Conservation (phyloP, 1,140 invertebrate species). For the Rhagoletis zephyria region DNA sequence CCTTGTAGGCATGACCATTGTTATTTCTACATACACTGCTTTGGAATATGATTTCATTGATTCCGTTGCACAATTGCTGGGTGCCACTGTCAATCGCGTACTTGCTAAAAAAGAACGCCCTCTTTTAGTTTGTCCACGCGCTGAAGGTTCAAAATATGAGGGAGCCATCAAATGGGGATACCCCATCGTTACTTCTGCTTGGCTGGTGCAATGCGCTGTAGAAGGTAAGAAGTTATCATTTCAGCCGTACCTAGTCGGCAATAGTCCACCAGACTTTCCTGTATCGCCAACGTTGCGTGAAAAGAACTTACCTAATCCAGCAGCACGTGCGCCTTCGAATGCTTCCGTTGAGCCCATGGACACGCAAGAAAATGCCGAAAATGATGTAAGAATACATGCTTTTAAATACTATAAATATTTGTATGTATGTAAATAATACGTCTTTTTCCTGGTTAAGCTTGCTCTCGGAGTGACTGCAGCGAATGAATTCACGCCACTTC, state of each 20-base stretch:
- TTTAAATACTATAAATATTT: too few species aligned
- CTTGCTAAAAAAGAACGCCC: slow-evolving; percentile 76
- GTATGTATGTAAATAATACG: neutral
- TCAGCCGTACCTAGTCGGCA: slow-evolving; percentile 77
- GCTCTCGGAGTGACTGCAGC: neutral
- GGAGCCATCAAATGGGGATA: slow-evolving; percentile 87
- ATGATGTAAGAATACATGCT: slow-evolving; percentile 1
- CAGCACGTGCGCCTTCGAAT: slow-evolving; percentile 9
- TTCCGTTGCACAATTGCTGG: slow-evolving; percentile 80
- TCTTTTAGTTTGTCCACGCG: slow-evolving; percentile 80
- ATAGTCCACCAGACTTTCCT: slow-evolving; percentile 68
- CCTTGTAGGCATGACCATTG: slow-evolving; percentile 81
- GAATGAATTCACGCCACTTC: slow-evolving; percentile 65
- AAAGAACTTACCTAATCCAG: slow-evolving; percentile 54
- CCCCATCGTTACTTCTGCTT: slow-evolving; percentile 82
- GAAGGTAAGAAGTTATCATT: slow-evolving; percentile 76
- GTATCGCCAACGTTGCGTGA: slow-evolving; percentile 62
- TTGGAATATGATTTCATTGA: slow-evolving; percentile 82
- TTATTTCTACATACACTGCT: slow-evolving; percentile 83
- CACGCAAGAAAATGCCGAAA: slow-evolving; percentile 31
- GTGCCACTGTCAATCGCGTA: slow-evolving; percentile 78
- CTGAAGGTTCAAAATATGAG: slow-evolving; percentile 85
- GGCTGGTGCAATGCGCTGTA: slow-evolving; percentile 83
- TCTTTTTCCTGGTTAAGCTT: neutral
- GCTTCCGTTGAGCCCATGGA: slow-evolving; percentile 4